These are phyloP conservation scores for Caiman crocodilus DNA, from an alignment of 2,797 vertebrate species.

Conservation along the genomic window DNA sequence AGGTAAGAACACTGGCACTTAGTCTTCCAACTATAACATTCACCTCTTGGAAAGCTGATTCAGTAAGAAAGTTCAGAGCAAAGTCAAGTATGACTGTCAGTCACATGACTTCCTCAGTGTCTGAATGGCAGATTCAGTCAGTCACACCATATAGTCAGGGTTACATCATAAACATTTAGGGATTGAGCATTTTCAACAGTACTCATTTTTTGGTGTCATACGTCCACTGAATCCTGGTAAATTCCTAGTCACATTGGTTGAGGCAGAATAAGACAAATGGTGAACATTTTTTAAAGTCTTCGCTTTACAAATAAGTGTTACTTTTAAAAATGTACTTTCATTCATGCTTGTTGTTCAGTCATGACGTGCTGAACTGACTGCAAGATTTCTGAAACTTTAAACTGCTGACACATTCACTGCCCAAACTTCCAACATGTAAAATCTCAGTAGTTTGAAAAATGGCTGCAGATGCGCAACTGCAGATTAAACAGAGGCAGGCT, in stretches of 20 bases:
- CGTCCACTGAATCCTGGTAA: too few species aligned
- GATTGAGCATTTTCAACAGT: too few species aligned
- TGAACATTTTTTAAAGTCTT: too few species aligned
- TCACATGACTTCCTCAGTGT: neutral
- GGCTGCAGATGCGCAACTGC: neutral
- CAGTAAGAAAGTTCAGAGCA: neutral
- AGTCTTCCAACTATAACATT: neutral
- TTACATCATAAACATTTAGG: too few species aligned
- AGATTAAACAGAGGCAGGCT: too few species aligned
- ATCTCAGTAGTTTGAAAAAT: neutral
- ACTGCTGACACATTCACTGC: neutral
- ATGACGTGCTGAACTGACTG: neutral
- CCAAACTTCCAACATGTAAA: neutral
- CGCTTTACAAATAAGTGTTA: too few species aligned
- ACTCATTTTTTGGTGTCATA: too few species aligned
- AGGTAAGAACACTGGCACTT: neutral
- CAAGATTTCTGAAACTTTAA: neutral
- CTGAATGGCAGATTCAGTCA: neutral
- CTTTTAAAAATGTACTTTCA: too few species aligned
- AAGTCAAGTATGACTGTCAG: neutral
- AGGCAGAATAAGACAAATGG: too few species aligned
- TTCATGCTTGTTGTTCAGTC: neutral
- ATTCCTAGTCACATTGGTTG: too few species aligned
- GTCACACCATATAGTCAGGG: neutral
- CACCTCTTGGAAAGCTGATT: neutral